phyloP scores from a whole-genome alignment of 2,888 invertebrate genomes.

The Argynnis bischoffii region DNA sequence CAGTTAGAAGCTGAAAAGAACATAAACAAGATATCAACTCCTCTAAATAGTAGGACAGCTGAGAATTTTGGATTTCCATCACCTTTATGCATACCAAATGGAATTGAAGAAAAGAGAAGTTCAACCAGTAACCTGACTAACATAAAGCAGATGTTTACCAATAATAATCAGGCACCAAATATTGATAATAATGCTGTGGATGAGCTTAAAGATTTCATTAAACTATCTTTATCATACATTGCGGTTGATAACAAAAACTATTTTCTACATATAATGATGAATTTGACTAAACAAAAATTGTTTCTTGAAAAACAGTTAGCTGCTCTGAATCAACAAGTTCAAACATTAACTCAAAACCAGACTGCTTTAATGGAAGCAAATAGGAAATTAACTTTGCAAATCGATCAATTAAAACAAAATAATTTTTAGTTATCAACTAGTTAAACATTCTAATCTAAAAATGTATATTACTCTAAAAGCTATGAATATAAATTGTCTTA shows the following conservation, averaged over 20 bases:
- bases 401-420: slow-evolving; percentile 70
- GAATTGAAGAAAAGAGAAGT: slow-evolving; percentile 53
- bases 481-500: slow-evolving; percentile 3
- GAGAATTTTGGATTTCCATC: slow-evolving; percentile 63
- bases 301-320: slow-evolving; percentile 71
- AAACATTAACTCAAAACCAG: slow-evolving; percentile 63
- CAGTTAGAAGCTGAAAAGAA: slow-evolving; percentile 63
- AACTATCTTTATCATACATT: slow-evolving; percentile 64
- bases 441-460: no score
- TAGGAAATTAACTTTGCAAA: slow-evolving; percentile 71
- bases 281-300: slow-evolving; percentile 73
- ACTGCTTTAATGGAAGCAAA: slow-evolving; percentile 75
- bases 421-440: slow-evolving; percentile 34
- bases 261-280: slow-evolving; percentile 76
- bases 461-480: not conserved
- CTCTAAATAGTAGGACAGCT: slow-evolving; percentile 54
- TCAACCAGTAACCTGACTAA: slow-evolving; percentile 51
- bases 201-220: slow-evolving; percentile 73
- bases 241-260: slow-evolving; percentile 71
- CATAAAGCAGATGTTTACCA: slow-evolving; percentile 47
- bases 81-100: slow-evolving; percentile 57
- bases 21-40: slow-evolving; percentile 71
- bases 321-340: slow-evolving; percentile 62
- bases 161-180: slow-evolving; percentile 47
- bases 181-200: slow-evolving; percentile 57